Conservation (phyloP, 2,888 invertebrate species). For the Watsonalla binaria region DNA sequence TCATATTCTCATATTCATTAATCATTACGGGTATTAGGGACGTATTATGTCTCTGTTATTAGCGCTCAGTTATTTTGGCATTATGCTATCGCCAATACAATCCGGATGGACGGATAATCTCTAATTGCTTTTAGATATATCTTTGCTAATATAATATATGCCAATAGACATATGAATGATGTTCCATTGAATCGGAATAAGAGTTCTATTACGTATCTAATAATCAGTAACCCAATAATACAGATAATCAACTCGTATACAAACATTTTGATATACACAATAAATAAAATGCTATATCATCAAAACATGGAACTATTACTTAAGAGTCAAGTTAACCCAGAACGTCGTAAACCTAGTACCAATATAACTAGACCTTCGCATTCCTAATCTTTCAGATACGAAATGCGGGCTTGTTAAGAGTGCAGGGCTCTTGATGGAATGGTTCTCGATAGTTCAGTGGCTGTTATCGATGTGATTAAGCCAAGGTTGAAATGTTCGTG, state of each 20-base stretch:
- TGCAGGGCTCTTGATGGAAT: conserved; percentile 12
- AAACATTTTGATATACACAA: not conserved
- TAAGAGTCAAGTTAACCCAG: conserved; percentile 31
- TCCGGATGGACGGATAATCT: no score
- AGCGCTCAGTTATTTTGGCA: no score
- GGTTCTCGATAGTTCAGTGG: conserved; percentile 28
- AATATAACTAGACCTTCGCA: conserved; percentile 25
- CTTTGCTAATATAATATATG: no score
- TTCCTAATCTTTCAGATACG: conserved; percentile 2
- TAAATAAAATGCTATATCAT: conserved; percentile 18
- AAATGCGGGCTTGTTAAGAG: conserved; percentile 6
- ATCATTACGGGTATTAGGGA: no score
- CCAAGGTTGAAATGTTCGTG: conserved; percentile 43
- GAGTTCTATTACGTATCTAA: no score
- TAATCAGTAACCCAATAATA: not conserved
- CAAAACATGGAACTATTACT: conserved; percentile 19
- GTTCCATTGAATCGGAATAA: no score
- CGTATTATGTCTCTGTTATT: no score
- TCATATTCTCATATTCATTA: no score
- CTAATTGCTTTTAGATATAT: no score
- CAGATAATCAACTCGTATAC: not conserved
- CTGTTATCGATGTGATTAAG: conserved; percentile 41
- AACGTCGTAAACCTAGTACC: conserved; percentile 27
- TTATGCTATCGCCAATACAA: no score
- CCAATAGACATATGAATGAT: no score